Conservation (phyloP, 2,113 vertebrate species). For the Myodes glareolus region DNA sequence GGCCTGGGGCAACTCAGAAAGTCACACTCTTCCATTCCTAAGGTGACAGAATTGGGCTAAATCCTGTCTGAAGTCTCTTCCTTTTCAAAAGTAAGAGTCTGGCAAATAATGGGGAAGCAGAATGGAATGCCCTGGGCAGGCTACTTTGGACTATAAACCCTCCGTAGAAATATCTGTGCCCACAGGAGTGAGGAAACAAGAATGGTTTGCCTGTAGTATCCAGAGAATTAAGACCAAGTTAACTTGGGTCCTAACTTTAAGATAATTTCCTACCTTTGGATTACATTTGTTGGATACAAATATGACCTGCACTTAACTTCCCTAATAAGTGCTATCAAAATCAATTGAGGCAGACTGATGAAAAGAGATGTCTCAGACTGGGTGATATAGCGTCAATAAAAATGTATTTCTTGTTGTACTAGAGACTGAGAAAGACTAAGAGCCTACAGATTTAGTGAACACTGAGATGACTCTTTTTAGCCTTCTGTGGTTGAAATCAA, state of each 20-base stretch:
- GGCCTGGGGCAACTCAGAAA: not conserved
- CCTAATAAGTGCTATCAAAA: not conserved
- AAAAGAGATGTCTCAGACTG: not conserved
- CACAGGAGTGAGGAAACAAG: not conserved
- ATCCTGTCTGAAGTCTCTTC: not conserved
- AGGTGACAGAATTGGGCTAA: not conserved
- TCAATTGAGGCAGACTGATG: not conserved
- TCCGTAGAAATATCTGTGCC: not conserved
- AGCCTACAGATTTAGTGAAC: not conserved
- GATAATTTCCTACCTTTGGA: constrained; percentile 25
- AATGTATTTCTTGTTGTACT: not conserved
- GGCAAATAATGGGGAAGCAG: constrained; percentile 16
- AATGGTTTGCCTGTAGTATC: not conserved
- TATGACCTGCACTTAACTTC: not conserved
- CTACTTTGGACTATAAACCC: not conserved
- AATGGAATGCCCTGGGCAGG: not conserved
- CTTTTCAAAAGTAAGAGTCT: not conserved
- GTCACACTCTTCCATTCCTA: not conserved
- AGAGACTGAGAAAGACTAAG: not conserved
- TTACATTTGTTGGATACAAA: not conserved
- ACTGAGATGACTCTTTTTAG: not conserved
- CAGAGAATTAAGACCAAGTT: constrained; percentile 8
- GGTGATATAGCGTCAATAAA: not conserved
- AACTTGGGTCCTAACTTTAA: not conserved
- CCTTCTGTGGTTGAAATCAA: not conserved